These are phyloP conservation scores for Alosa alosa DNA, from an alignment of 2,113 vertebrate species.

Conservation along the genomic window DNA sequence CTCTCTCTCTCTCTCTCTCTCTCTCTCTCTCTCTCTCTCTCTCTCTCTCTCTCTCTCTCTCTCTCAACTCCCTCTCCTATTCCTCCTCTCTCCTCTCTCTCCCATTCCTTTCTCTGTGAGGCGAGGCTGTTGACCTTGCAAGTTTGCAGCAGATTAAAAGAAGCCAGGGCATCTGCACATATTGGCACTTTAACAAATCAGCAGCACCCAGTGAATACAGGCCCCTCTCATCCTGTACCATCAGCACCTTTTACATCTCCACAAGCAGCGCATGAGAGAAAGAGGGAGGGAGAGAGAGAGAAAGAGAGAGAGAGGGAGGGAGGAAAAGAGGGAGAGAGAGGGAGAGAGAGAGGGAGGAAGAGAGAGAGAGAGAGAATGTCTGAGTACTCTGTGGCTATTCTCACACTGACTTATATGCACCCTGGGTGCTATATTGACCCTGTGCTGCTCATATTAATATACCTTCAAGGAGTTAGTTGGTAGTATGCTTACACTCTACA, in stretches of 20 bases:
- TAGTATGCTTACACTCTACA: not conserved
- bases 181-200: conserved; percentile 47
- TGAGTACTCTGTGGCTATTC: not conserved
- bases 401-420: not conserved
- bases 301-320: not conserved
- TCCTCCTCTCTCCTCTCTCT: no score
- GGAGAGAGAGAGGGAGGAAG: not conserved
- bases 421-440: not conserved
- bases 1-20: no score
- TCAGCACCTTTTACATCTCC: conserved; percentile 59
- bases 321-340: not conserved
- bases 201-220: conserved; percentile 49
- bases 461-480: not conserved
- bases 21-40: no score
- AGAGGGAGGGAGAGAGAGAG: not conserved
- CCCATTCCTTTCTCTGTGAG: not conserved
- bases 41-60: no score
- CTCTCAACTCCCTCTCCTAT: no score
- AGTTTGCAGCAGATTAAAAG: conserved; percentile 47
- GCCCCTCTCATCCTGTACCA: conserved; percentile 48
- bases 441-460: not conserved
- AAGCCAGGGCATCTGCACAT: conserved; percentile 44
- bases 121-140: conserved; percentile 48
- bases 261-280: conserved; percentile 40
- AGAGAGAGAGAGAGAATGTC: conserved; percentile 23